Percentiles rank a stretch among this genome's conserved stretches.
phyloP scores from a whole-genome alignment of 2,888 invertebrate genomes.

The Hyalella azteca region DNA sequence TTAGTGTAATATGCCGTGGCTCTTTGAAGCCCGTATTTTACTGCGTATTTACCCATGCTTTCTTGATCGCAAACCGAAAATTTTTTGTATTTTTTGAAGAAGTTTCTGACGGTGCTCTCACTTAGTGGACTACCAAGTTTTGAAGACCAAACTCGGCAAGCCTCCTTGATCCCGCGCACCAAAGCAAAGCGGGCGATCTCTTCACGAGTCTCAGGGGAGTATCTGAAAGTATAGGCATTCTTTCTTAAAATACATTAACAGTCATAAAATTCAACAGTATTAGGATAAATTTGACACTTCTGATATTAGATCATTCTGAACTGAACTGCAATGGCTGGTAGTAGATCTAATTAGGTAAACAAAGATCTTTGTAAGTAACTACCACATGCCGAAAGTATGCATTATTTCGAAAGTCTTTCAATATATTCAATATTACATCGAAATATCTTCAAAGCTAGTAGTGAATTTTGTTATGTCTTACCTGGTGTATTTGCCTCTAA shows the following conservation, averaged over 20 bases:
- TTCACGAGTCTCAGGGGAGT: conserved; percentile 60
- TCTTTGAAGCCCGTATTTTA: conserved; percentile 59
- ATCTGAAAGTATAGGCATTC: conserved; percentile 49
- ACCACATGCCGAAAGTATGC: too few relatives aligned
- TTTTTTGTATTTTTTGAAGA: conserved; percentile 59
- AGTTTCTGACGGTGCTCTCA: conserved; percentile 61
- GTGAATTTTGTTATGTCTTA: too few relatives aligned
- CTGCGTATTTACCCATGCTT: conserved; percentile 60
- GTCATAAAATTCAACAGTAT: too few relatives aligned
- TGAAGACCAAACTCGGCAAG: conserved; percentile 60
- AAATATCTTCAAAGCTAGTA: too few relatives aligned
- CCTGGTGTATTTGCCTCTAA: conserved; percentile 61
- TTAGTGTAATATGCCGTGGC: conserved; percentile 59
- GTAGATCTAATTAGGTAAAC: too few relatives aligned
- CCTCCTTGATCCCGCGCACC: conserved; percentile 59
- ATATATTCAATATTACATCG: too few relatives aligned
- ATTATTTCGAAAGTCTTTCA: too few relatives aligned
- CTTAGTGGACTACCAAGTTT: conserved; percentile 60
- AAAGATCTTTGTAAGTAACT: too few relatives aligned
- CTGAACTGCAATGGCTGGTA: too few relatives aligned
- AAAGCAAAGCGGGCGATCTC: conserved; percentile 61
- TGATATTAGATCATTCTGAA: too few relatives aligned
- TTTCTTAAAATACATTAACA: too few relatives aligned
- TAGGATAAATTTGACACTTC: too few relatives aligned
- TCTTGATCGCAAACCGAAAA: conserved; percentile 60